These are phyloP conservation scores for Platanista minor DNA, from an alignment of 2,113 vertebrate genomes.

Conservation along the genomic window DNA sequence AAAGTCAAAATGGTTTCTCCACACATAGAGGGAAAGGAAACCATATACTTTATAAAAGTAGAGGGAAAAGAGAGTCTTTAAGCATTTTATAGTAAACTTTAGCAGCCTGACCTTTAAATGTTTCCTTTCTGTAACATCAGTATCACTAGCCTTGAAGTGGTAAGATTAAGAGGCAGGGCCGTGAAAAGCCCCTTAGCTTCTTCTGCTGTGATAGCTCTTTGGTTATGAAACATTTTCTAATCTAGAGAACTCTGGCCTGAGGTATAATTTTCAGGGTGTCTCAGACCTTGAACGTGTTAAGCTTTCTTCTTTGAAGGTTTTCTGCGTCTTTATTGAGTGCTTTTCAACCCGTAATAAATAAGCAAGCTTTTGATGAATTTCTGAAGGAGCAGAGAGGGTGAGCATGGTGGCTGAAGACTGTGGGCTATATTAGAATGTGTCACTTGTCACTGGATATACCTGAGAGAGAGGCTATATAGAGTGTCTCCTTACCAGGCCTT, in stretches of 20 bases:
- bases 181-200: not conserved
- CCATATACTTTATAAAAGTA: not conserved
- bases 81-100: not conserved
- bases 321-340: not conserved
- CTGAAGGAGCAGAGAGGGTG: not conserved
- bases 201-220: not conserved
- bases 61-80: not conserved
- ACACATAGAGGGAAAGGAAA: not conserved
- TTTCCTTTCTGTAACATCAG: not conserved
- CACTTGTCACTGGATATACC: not conserved
- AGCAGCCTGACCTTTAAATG: not conserved
- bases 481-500: not conserved
- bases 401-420: not conserved
- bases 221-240: not conserved
- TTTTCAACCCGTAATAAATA: not conserved
- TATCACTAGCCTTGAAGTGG: not conserved
- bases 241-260: not conserved
- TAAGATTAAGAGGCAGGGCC: not conserved
- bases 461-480: no score
- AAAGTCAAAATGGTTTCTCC: not conserved
- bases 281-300: not conserved
- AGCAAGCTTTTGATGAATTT: not conserved
- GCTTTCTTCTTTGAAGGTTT: not conserved
- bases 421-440: not conserved
- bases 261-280: not conserved